Evolutionary conservation across 2,113 vertebrate genomes (phyloP).

Genomic region (Ovis canadensis): DNA sequence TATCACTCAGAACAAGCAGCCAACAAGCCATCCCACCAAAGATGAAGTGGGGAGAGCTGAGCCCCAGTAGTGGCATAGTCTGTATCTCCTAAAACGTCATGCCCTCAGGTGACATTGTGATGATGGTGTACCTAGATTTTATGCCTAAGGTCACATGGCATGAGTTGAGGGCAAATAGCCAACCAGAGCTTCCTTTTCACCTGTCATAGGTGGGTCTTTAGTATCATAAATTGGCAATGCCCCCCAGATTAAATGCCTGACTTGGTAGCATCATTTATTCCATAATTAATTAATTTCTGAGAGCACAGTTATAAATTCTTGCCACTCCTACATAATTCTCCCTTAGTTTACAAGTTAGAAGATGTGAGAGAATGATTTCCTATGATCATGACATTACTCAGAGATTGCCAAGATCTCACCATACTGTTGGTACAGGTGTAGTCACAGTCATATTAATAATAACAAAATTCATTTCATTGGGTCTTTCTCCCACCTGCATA

Average conservation of each 20-base stretch:
- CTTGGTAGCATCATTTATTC: neutral
- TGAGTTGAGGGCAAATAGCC: neutral
- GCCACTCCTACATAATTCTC: neutral
- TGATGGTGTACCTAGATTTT: neutral
- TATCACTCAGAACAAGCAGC: neutral
- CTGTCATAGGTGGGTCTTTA: neutral
- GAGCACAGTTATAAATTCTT: neutral
- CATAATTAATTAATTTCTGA: neutral
- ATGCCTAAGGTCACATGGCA: neutral
- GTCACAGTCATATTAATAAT: neutral
- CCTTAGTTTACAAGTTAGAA: neutral
- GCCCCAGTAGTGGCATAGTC: neutral
- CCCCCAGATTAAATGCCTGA: neutral
- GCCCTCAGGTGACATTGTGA: neutral
- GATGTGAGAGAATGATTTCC: neutral
- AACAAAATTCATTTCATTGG: neutral
- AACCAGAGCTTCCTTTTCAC: neutral
- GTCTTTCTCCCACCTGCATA: neutral
- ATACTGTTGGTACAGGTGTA: neutral
- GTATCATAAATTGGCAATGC: neutral
- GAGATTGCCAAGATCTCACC: neutral
- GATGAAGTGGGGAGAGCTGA: neutral
- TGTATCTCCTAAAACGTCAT: neutral
- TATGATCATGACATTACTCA: neutral
- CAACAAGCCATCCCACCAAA: neutral